Base-by-base conservation (phyloP, 2,888 invertebrate genomes). In the Ennomos erosarius region DNA sequence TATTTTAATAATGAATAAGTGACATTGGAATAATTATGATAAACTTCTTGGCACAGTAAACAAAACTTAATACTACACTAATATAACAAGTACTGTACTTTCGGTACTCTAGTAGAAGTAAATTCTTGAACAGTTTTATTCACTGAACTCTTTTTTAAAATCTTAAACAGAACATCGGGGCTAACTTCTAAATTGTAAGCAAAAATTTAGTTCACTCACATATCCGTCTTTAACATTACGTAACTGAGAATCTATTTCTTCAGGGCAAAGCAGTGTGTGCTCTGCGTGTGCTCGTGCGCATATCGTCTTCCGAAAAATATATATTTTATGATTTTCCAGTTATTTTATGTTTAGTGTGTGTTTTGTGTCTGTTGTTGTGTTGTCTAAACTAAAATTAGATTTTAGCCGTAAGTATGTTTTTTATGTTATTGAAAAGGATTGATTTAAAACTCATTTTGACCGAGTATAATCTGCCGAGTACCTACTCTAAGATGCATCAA, bases 181-280 rank as follows among this genome's bases (percentile, higher is more conserved):
- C 26, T 6, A 26, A 26, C 26, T 26, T 3, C 26, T 26, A 26
- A 26, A 38, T 48, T 36, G 35, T 35, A 43, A 51, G 36, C 36
- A 43, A 51, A 48, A 52, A 48, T 74, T 66, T 68, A 69, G 71
- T 71, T 70, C 74, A 71, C 69, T 74, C 76, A 69, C 54, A 57
- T 26, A 26, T 67, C 13, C 50, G 53, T 44, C 53, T 57, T 64
- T 64, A 51, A 16, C 61, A 65, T 55, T 75, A 71, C 68, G 40
- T 50, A 67, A 67, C 67, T 43, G 47, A 42, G 51, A 49, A 65
- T 73, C 68, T 70, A 74, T 61, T 65, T 64, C 69, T 60, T 69
- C 55, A 37, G 37, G n/a, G 40, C 39, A 13, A 13, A 38, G 37
- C 26, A 51, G 47, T 43, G 36, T 8, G 45, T 37, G 51, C 13